Base-by-base conservation (phyloP, 2,888 invertebrate species). In the Neelides folsomi region DNA sequence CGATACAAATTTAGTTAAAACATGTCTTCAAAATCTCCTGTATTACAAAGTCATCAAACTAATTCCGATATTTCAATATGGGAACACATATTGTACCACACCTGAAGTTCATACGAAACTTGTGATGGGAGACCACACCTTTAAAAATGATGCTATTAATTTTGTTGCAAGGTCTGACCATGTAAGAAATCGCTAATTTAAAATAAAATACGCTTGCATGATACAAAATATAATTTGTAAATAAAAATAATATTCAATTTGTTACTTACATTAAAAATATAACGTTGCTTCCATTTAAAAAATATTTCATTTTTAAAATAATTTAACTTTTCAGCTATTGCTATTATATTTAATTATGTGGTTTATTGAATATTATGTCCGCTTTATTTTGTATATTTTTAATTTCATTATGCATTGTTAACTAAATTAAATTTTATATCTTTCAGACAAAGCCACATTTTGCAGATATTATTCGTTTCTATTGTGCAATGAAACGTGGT, bases 1-100 rank as follows among this genome's bases (percentile, higher is more conserved):
- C 0, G 93, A 94, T 69, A 86, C 86, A 60, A 87, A 88, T 69
- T 75, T 94, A 35, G 94, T 94, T 1, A 94, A 94, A 71, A 86
- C 89, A 0, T 92, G 92, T 69, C 80, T 94, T 52, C 92, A 92
- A 70, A 94, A 94, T 72, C 75, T 94, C 59, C 79, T 86, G 60
- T 78, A 78, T 71, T 82, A 84, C 65, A 81, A 81, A 10, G 80
- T 83, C 10, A 80, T 86, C 0, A 79, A 79, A 16, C 71, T 88
- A 49, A 77, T 86, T 48, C 85, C 87, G 9, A 80, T 87, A 58
- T 77, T 88, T 55, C 84, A 86, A 71, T 90, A 89, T 69, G 82
- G 82, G 62, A 89, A 89, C 69, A 82, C 86, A 66, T 90, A 89
- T 70, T 81, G 84, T 55, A 79, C 81, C 6, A 87, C 86, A 1